These are phyloP conservation scores for Drymodes brunneopygia DNA, from an alignment of 2,113 vertebrate species.

Conservation along the genomic window DNA sequence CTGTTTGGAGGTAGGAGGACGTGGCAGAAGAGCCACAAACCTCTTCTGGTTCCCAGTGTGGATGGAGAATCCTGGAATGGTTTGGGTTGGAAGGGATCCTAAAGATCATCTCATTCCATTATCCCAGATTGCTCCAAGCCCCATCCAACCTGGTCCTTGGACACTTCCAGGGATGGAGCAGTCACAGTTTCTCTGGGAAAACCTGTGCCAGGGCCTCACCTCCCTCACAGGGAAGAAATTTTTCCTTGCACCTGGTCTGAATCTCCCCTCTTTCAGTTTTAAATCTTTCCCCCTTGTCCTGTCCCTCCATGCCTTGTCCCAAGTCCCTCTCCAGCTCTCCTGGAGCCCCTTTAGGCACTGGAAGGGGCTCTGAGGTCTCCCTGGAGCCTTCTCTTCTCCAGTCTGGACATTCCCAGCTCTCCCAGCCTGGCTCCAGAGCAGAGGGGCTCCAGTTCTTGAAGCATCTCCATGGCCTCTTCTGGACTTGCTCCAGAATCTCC, in stretches of 20 bases:
- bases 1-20: rapidly evolving
- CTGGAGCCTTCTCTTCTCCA: background rate
- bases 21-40: background rate
- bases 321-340: background rate
- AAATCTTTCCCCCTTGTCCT: background rate
- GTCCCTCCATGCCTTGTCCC: background rate
- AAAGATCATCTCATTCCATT: rapidly evolving
- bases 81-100: background rate
- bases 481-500: background rate
- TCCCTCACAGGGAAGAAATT: background rate
- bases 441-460: background rate
- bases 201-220: background rate
- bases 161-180: background rate
- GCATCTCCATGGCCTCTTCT: background rate
- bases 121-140: background rate
- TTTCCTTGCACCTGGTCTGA: background rate
- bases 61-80: background rate
- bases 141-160: rapidly evolving
- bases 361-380: background rate
- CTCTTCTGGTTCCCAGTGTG: background rate
- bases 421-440: background rate
- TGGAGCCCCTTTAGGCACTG: background rate
- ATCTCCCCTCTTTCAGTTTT: background rate
- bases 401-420: rapidly evolving
- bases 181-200: background rate